These are phyloP conservation scores for Drosophila diplacantha DNA, from an alignment of 2,888 invertebrate genomes.

Conservation along the genomic window DNA sequence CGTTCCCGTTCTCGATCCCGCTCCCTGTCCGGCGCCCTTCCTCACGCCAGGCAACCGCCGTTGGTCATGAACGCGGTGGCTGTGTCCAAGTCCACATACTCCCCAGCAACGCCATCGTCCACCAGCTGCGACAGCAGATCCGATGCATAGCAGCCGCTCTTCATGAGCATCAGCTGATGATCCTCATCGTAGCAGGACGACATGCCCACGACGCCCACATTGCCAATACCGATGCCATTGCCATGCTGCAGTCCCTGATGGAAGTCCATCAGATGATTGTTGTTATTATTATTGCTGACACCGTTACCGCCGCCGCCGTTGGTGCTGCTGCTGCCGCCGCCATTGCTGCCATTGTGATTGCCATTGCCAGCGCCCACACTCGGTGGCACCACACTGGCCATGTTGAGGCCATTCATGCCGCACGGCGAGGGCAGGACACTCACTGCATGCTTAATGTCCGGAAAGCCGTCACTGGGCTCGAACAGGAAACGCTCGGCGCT, in stretches of 20 bases:
- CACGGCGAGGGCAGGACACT: constrained; percentile 68
- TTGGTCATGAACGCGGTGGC: constrained; percentile 76
- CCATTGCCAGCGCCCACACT: constrained; percentile 31
- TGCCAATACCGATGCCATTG: constrained; percentile 21
- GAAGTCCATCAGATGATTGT: constrained; percentile 64
- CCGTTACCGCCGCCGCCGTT: constrained; percentile 29
- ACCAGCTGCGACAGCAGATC: constrained; percentile 75
- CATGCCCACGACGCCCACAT: constrained; percentile 50
- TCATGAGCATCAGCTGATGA: constrained; percentile 70
- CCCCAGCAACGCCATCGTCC: constrained; percentile 75
- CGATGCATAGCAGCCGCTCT: constrained; percentile 72
- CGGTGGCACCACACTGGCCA: constrained; percentile 52
- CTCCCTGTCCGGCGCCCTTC: constrained; percentile 53
- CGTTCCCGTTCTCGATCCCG: constrained; percentile 40
- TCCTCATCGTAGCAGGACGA: constrained; percentile 68
- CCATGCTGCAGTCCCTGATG: constrained; percentile 49
- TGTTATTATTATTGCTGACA: constrained; percentile 53
- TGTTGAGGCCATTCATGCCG: constrained; percentile 57
- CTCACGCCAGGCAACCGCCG: constrained; percentile 77
- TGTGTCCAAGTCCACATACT: constrained; percentile 77
- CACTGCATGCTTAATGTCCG: constrained; percentile 76
- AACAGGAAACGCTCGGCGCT: constrained; percentile 78
- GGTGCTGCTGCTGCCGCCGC: constrained; percentile 20
- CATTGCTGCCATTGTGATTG: constrained; percentile 3
- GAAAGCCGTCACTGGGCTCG: constrained; percentile 75